Evolutionary conservation across 2,888 invertebrate genomes (phyloP).

Genomic region (Eueremaeus valkanovi): DNA sequence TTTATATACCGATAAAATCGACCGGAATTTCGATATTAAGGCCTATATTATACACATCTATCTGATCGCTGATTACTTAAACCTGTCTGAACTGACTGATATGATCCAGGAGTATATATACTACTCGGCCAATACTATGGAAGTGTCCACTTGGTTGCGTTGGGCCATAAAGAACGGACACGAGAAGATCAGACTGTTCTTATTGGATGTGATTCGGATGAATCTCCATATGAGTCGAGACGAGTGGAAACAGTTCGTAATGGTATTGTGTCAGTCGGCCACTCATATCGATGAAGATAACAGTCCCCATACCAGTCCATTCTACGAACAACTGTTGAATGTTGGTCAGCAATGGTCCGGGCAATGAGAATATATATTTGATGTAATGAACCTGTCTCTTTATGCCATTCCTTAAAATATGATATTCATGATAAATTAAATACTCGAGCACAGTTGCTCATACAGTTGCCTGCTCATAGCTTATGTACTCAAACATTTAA

Average conservation of each 20-base stretch:
- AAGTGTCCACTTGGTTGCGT: neutral
- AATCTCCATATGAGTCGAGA: neutral
- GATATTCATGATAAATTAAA: too few relatives aligned
- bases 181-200: neutral
- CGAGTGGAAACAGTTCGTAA: neutral
- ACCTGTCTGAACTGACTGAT: neutral
- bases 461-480: too few relatives aligned
- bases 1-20: neutral
- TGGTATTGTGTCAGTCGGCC: neutral
- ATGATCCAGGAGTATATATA: neutral
- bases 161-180: neutral
- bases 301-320: neutral
- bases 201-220: neutral
- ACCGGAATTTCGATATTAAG: neutral
- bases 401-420: too few relatives aligned
- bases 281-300: neutral
- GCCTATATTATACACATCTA: neutral
- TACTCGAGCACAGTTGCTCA: too few relatives aligned
- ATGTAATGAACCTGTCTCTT: too few relatives aligned
- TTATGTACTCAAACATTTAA: too few relatives aligned
- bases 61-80: neutral
- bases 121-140: neutral
- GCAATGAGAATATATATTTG: neutral
- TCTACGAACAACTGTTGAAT: neutral
- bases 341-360: neutral